These are phyloP conservation scores for Channallabes apus DNA, from an alignment of 2,797 vertebrate genomes.

Conservation along the genomic window DNA sequence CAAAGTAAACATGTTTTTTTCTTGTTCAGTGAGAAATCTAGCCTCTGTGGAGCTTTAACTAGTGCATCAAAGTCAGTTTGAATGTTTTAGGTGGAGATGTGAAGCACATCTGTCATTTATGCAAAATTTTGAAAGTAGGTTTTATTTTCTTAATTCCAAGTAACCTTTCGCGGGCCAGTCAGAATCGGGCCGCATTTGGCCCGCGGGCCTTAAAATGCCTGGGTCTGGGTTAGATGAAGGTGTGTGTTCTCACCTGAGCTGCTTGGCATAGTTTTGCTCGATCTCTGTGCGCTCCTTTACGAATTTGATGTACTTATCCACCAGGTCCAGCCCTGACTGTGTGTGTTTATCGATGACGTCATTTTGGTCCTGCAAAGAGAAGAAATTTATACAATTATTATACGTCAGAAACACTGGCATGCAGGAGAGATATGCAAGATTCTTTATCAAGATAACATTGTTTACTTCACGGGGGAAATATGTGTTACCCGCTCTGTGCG, in stretches of 20 bases:
- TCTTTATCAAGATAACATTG: neutral
- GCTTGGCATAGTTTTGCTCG: conserved; percentile 88
- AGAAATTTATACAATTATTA: neutral
- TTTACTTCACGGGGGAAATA: neutral
- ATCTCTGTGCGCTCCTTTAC: conserved; percentile 89
- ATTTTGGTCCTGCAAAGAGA: conserved; percentile 80
- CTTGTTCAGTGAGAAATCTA: too few species aligned
- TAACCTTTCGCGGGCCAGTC: too few species aligned
- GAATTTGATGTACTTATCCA: conserved; percentile 91
- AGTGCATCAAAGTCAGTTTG: too few species aligned
- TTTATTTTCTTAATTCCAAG: too few species aligned
- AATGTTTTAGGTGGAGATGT: too few species aligned
- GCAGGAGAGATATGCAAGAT: neutral
- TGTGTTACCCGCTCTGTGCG: neutral
- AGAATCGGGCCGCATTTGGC: too few species aligned
- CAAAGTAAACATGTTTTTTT: too few species aligned
- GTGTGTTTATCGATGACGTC: conserved; percentile 89
- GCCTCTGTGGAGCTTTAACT: too few species aligned
- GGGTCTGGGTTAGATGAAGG: too few species aligned
- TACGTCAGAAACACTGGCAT: conserved; percentile 23
- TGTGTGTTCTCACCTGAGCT: conserved; percentile 77
- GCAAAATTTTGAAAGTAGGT: too few species aligned
- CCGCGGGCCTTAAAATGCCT: too few species aligned
- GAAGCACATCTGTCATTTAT: too few species aligned
- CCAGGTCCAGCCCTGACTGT: conserved; percentile 86